A percentile compares a stretch with the other conserved stretches of the same genome.
phyloP scores from a whole-genome alignment of 2,888 invertebrate genomes.

The Campoletis raptor region DNA sequence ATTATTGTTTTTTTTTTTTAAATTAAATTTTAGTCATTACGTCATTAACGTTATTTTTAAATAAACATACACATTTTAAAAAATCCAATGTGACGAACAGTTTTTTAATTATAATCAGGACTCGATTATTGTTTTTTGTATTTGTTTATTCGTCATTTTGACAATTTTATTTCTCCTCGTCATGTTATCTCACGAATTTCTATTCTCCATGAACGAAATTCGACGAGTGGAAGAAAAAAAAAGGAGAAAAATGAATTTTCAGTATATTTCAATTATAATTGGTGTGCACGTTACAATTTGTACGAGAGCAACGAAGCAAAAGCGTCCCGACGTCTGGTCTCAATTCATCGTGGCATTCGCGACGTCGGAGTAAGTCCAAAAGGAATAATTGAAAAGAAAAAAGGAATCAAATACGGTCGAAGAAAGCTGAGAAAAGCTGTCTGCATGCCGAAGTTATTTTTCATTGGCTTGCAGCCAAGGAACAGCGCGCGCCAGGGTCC shows the following conservation, averaged over 20 bases:
- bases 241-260: neutral
- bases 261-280: neutral
- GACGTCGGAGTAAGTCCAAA: slow-evolving; percentile 74
- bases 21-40: neutral
- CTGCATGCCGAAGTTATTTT: slow-evolving; percentile 65
- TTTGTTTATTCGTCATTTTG: neutral
- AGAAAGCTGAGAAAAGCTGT: slow-evolving; percentile 66
- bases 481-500: slow-evolving; percentile 25
- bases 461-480: slow-evolving; percentile 66
- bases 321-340: slow-evolving; percentile 42
- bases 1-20: neutral
- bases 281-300: neutral
- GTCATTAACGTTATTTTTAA: neutral
- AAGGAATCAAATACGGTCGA: slow-evolving; percentile 47
- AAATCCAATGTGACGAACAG: neutral
- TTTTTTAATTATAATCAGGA: neutral
- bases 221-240: neutral
- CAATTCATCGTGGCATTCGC: slow-evolving; percentile 51
- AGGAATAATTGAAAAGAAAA: slow-evolving; percentile 62
- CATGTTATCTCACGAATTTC: neutral
- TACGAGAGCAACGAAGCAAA: slow-evolving; percentile 18
- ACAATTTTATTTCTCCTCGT: neutral
- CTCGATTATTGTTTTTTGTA: neutral
- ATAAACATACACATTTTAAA: neutral
- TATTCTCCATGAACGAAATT: neutral